These are phyloP conservation scores for Scytalopus superciliaris DNA, from an alignment of 2,113 vertebrate genomes.

Conservation along the genomic window DNA sequence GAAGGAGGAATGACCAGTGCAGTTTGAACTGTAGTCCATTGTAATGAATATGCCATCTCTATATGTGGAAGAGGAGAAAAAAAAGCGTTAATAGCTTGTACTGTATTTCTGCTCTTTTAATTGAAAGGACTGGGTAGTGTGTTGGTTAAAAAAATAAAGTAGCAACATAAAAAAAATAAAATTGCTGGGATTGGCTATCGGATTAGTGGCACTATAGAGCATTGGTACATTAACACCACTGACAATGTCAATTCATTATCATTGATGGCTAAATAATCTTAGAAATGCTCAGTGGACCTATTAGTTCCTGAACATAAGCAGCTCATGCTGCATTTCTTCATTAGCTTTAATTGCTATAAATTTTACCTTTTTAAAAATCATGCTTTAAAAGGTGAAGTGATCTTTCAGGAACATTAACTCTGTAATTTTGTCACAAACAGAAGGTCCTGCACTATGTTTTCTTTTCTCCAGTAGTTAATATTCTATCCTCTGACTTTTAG, in stretches of 20 bases:
- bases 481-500: slow-evolving; percentile 63
- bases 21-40: slow-evolving; percentile 5
- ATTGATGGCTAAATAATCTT: slow-evolving; percentile 81
- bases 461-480: slow-evolving; percentile 68
- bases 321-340: slow-evolving; percentile 84
- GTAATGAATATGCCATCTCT: not conserved
- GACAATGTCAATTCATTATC: slow-evolving; percentile 83
- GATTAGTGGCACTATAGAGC: slow-evolving; percentile 56
- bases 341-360: slow-evolving; percentile 85
- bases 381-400: slow-evolving; percentile 81
- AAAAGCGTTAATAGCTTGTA: not conserved
- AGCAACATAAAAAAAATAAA: slow-evolving; percentile 34
- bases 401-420: slow-evolving; percentile 85
- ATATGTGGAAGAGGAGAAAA: not conserved
- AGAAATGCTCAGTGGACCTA: slow-evolving; percentile 82
- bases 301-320: slow-evolving; percentile 84
- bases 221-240: slow-evolving; percentile 70
- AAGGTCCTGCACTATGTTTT: slow-evolving; percentile 76
- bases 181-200: slow-evolving; percentile 51
- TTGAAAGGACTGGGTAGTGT: not conserved
- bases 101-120: slow-evolving; percentile 33
- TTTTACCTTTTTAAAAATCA: slow-evolving; percentile 83
- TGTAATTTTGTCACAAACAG: slow-evolving; percentile 83
- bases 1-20: not conserved
- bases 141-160: slow-evolving; percentile 50